phyloP scores from a whole-genome alignment of 2,888 invertebrate species.

The Pherbina coryleti region DNA sequence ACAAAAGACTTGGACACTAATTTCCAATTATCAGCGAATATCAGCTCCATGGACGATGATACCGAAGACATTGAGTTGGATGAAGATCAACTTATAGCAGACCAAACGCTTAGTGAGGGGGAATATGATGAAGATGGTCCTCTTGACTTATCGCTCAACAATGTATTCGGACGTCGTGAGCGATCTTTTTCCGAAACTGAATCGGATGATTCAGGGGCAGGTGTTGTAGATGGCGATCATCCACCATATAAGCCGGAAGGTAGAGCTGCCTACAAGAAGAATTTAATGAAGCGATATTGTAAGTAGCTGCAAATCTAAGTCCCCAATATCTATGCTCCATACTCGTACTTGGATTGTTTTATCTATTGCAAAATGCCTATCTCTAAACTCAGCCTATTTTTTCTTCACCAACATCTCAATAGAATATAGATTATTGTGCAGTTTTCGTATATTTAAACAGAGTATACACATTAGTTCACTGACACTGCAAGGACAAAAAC shows the following conservation, averaged over 20 bases:
- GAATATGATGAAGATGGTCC: slow-evolving; percentile 77
- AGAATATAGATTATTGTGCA: not conserved
- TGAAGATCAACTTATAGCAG: slow-evolving; percentile 50
- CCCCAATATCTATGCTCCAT: not conserved
- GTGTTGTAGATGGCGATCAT: slow-evolving; percentile 69
- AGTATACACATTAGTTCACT: not conserved
- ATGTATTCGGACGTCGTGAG: slow-evolving; percentile 51
- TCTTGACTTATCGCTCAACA: slow-evolving; percentile 80
- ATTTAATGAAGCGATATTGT: slow-evolving; percentile 93
- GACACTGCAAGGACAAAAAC: slow-evolving; percentile 21
- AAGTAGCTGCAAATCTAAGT: slow-evolving; percentile 73
- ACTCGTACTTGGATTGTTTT: not conserved
- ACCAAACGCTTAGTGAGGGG: slow-evolving; percentile 55
- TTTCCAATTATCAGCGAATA: slow-evolving; percentile 37
- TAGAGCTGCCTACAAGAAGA: slow-evolving; percentile 85
- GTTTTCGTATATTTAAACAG: not conserved
- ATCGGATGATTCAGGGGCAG: slow-evolving; percentile 78
- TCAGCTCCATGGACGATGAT: slow-evolving; percentile 33
- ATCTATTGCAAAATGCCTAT: not conserved
- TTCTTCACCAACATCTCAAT: not conserved
- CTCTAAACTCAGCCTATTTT: not conserved
- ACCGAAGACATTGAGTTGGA: slow-evolving; percentile 54
- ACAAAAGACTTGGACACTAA: not conserved
- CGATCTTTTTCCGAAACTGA: slow-evolving; percentile 68
- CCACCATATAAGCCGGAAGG: slow-evolving; percentile 61